phyloP scores from a whole-genome alignment of 1,140 invertebrate species.

The Magallana gigas region DNA sequence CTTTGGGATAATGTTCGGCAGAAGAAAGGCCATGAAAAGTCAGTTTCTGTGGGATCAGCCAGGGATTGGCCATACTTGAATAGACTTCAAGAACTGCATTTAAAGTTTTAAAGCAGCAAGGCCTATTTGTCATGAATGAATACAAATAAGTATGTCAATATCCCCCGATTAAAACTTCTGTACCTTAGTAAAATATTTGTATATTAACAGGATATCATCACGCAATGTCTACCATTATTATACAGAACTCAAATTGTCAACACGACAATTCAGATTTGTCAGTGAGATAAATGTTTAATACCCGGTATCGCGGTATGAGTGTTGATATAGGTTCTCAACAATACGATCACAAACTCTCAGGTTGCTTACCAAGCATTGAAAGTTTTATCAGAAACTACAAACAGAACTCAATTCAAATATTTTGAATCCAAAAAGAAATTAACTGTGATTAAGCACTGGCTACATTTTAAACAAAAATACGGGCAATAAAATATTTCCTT shows the following conservation, averaged over 20 bases:
- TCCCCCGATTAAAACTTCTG: constrained; percentile 12
- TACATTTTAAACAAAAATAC: not conserved
- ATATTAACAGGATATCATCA: constrained; percentile 14
- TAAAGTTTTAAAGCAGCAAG: not conserved
- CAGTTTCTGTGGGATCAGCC: not conserved
- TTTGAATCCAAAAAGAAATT: not conserved
- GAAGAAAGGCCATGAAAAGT: constrained; percentile 1
- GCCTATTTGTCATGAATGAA: constrained; percentile 27
- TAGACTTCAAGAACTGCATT: not conserved
- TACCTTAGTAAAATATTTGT: constrained; percentile 33
- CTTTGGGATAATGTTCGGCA: not conserved
- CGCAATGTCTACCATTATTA: constrained; percentile 21
- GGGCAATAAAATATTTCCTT: not conserved
- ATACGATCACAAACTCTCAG: not conserved
- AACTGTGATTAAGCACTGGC: not conserved
- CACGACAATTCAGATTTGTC: not conserved
- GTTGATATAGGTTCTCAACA: not conserved
- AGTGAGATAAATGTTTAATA: constrained; percentile 20
- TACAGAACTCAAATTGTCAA: not conserved
- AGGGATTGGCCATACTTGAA: constrained; percentile 16
- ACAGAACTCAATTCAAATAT: not conserved
- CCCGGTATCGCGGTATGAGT: not conserved
- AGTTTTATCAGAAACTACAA: not conserved
- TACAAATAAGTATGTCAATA: constrained; percentile 28
- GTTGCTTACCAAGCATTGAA: not conserved